phyloP scores from a whole-genome alignment of 2,888 invertebrate species.

The Oscheius myriophilus region DNA sequence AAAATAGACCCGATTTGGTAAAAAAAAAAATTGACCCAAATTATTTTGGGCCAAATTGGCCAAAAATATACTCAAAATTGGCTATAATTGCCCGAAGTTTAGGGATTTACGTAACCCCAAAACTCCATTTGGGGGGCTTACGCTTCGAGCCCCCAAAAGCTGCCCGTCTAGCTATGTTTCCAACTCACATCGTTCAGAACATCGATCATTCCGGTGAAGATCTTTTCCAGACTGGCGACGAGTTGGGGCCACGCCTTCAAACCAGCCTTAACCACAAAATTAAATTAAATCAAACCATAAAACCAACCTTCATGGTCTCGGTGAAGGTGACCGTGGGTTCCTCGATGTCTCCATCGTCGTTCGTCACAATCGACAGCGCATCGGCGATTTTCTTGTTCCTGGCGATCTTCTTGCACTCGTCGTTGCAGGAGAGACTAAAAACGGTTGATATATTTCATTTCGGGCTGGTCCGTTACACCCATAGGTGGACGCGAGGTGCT shows the following conservation, averaged over 20 bases:
- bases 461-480: not conserved
- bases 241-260: slow-evolving; percentile 27
- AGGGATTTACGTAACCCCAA: too few relatives aligned
- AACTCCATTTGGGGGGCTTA: too few relatives aligned
- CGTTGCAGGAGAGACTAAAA: slow-evolving; percentile 86
- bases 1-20: too few relatives aligned
- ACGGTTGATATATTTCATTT: not conserved
- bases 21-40: too few relatives aligned
- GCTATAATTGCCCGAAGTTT: too few relatives aligned
- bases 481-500: too few relatives aligned
- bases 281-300: not conserved
- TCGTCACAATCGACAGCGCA: slow-evolving; percentile 88
- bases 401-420: slow-evolving; percentile 87
- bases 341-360: slow-evolving; percentile 47
- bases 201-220: slow-evolving; percentile 35
- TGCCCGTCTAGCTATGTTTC: too few relatives aligned
- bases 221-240: slow-evolving; percentile 39
- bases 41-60: too few relatives aligned
- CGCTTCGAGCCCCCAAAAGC: too few relatives aligned
- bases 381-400: slow-evolving; percentile 88
- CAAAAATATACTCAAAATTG: too few relatives aligned
- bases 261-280: slow-evolving; percentile 2
- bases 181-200: slow-evolving; percentile 35
- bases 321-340: slow-evolving; percentile 50
- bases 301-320: slow-evolving; percentile 41